phyloP scores from a whole-genome alignment of 2,113 vertebrate species.

The Platycercus adscitus region DNA sequence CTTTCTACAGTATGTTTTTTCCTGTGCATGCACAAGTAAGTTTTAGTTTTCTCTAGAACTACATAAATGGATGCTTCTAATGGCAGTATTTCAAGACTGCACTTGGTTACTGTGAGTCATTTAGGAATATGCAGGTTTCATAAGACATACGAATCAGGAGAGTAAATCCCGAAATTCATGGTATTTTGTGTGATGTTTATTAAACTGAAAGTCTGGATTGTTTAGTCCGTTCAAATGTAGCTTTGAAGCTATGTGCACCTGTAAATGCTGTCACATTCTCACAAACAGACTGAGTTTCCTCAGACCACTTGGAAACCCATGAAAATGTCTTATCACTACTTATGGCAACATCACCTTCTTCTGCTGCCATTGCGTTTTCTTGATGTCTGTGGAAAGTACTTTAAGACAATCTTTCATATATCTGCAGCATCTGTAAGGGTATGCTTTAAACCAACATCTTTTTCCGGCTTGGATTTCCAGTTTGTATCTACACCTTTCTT shows the following conservation, averaged over 20 bases:
- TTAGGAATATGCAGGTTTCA: neutral
- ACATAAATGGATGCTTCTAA: neutral
- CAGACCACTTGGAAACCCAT: neutral
- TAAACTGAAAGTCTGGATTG: neutral
- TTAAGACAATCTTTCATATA: neutral
- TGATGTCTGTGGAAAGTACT: neutral
- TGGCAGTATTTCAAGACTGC: neutral
- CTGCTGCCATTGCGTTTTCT: neutral
- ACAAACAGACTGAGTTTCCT: neutral
- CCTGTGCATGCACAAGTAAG: neutral
- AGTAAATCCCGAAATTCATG: rapidly evolving
- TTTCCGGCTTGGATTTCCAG: neutral
- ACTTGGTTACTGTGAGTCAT: neutral
- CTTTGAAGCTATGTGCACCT: neutral
- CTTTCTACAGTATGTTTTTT: neutral
- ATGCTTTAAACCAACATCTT: neutral
- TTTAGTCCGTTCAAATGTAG: neutral
- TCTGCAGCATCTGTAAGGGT: neutral
- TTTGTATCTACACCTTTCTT: neutral
- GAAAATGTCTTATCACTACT: neutral
- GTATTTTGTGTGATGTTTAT: neutral
- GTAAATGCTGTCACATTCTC: neutral
- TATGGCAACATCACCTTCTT: neutral
- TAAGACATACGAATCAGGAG: neutral
- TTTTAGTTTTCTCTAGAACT: neutral